Conservation (phyloP, 1,140 invertebrate species). For the Zaprionus camerounensis region DNA sequence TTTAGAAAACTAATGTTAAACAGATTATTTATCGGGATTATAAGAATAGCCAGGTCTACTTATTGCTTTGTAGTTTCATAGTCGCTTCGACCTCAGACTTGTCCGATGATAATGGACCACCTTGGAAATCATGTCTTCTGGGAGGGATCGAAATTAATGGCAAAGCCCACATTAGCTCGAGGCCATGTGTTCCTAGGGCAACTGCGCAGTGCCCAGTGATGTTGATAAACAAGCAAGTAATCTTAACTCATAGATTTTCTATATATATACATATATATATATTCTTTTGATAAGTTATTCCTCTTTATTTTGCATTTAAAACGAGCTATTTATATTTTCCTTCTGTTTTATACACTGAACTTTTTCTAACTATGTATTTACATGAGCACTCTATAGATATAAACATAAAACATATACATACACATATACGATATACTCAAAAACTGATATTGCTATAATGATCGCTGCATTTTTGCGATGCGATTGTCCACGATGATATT, state of each 20-base stretch:
- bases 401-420: constrained; percentile 12
- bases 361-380: constrained; percentile 26
- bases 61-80: background rate
- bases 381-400: constrained; percentile 31
- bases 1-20: background rate
- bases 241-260: background rate
- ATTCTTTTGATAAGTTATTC: background rate
- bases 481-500: constrained; percentile 11
- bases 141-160: background rate
- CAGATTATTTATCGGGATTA: constrained; percentile 27
- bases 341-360: constrained; percentile 16
- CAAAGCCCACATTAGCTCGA: background rate
- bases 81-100: background rate
- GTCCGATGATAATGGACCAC: background rate
- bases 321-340: background rate
- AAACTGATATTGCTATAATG: constrained; percentile 21
- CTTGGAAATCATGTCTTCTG: background rate
- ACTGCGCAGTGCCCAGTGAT: background rate
- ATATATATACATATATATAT: background rate
- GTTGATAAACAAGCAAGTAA: background rate
- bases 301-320: constrained; percentile 1
- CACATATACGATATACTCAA: constrained; percentile 3
- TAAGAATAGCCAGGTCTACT: background rate
- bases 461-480: constrained; percentile 23
- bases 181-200: background rate